Evolutionary conservation across 2,797 vertebrate species (phyloP), one percentile per base, ranked within the genome.

Genomic region (Odontamblyopus lacepedii): DNA sequence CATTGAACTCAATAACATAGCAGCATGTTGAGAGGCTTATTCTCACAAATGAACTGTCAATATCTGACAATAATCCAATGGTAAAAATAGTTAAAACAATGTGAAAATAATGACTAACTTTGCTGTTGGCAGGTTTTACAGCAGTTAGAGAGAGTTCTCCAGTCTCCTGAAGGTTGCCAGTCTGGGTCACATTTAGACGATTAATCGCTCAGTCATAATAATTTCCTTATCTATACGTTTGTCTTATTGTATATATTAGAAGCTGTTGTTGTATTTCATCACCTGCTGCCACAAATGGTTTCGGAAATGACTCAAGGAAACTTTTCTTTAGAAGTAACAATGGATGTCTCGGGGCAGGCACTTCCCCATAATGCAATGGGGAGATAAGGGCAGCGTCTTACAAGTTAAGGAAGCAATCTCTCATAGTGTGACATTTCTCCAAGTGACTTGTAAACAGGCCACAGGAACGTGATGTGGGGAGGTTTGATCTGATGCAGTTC

Each of bases 321-420:
- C 65, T 27, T 83, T 77, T 50, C 44, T 57, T 29, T 41, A 77
- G 69, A 75, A 73, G 27, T 32, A 85, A 87, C 87, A 90, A 91
- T 51, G 62, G 70, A 77, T 74, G 66, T 70, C 82, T 79, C 73
- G 71, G 78, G 83, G 84, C 79, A 38, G 71, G 85, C 83, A 91
- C 87, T 93, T 93, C 92, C 92, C 82, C 74, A 74, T 80, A 83
- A 86, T 92, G 89, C 80, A 78, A 76, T 32, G 73, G 74, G 76
- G 84, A 91, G 92, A 94, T 92, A 93, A 93, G 81, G 57, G 1
- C 74, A 51, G 78, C 29, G 69, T 82, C 71, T 80, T 82, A 90
- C 87, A 90, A 85, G 72, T 35, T 23, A 78, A 88, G 91, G 92
- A 94, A 92, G 78, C 82, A 86, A 89, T 92, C 81, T 82, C 69